phyloP scores from a whole-genome alignment of 1,140 invertebrate species.

The Oreohelix idahoensis region DNA sequence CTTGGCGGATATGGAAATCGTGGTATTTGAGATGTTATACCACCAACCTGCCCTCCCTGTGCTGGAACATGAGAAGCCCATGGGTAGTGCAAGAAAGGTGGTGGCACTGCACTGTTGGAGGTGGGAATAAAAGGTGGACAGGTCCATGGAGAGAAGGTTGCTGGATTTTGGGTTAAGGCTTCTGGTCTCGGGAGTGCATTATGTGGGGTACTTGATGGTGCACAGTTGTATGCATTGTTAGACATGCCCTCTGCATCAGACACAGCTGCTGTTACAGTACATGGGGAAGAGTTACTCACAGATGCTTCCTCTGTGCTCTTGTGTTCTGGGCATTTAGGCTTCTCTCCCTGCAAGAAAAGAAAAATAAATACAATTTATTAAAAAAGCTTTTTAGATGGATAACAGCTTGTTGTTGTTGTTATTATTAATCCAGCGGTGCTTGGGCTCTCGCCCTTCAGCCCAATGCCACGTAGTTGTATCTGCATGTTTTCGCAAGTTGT shows the following conservation, averaged over 20 bases:
- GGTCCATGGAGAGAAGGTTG: background rate
- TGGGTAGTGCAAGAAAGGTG: background rate
- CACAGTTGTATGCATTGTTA: background rate
- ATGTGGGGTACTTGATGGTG: background rate
- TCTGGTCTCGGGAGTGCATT: background rate
- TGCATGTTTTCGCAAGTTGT: too few relatives aligned
- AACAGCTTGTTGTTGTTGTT: too few relatives aligned
- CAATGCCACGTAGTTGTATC: too few relatives aligned
- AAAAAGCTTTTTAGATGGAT: too few relatives aligned
- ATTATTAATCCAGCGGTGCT: too few relatives aligned
- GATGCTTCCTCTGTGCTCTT: background rate
- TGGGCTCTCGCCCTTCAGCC: too few relatives aligned
- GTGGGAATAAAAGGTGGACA: background rate
- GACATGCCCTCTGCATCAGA: background rate
- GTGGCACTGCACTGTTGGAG: background rate
- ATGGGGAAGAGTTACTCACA: background rate
- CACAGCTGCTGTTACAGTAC: background rate
- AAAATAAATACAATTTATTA: too few relatives aligned
- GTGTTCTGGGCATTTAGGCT: conserved; percentile 14
- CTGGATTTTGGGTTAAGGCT: background rate
- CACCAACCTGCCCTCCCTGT: background rate
- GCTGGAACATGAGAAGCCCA: background rate
- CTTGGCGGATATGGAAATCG: conserved; percentile 37
- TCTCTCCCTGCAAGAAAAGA: conserved; percentile 35
- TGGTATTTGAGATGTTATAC: conserved; percentile 4